Evolutionary conservation across 2,113 vertebrate genomes (phyloP).

Genomic region (Athene noctua): DNA sequence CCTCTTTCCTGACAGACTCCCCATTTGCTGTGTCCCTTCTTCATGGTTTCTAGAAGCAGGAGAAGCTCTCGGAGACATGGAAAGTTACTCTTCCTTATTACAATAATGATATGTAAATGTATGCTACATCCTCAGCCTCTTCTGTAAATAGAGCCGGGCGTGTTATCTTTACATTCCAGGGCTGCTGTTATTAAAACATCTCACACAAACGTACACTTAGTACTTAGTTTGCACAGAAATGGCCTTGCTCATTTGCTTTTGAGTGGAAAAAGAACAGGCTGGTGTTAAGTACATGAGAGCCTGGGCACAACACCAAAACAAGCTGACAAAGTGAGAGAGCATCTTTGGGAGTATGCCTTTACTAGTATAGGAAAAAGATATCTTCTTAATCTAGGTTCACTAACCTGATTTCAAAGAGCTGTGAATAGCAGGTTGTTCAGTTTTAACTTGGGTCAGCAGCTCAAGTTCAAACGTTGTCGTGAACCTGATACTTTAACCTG

Average conservation of each 20-base stretch:
- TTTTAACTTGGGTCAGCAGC: constrained; percentile 4
- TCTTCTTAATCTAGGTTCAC: neutral
- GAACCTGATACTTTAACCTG: neutral
- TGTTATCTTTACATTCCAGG: constrained; percentile 11
- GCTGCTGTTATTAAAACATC: constrained; percentile 20
- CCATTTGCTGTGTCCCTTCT: neutral
- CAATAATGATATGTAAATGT: constrained; percentile 43
- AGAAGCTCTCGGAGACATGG: neutral
- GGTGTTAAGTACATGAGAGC: neutral
- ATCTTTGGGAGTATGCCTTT: neutral
- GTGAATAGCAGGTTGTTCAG: neutral
- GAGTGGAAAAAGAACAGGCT: neutral
- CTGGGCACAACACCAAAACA: neutral
- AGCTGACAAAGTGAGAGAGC: neutral
- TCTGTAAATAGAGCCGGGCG: constrained; percentile 14
- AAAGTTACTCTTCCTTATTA: constrained; percentile 35
- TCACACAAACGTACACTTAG: neutral
- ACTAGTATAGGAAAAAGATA: neutral
- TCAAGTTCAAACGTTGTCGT: neutral
- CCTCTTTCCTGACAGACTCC: neutral
- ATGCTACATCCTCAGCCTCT: constrained; percentile 27
- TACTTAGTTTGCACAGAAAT: neutral
- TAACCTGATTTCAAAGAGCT: neutral
- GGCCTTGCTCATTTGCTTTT: neutral
- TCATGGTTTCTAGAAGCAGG: neutral